Evolutionary conservation across 2,113 vertebrate genomes (phyloP).

Genomic region (Lophotis ruficrista): DNA sequence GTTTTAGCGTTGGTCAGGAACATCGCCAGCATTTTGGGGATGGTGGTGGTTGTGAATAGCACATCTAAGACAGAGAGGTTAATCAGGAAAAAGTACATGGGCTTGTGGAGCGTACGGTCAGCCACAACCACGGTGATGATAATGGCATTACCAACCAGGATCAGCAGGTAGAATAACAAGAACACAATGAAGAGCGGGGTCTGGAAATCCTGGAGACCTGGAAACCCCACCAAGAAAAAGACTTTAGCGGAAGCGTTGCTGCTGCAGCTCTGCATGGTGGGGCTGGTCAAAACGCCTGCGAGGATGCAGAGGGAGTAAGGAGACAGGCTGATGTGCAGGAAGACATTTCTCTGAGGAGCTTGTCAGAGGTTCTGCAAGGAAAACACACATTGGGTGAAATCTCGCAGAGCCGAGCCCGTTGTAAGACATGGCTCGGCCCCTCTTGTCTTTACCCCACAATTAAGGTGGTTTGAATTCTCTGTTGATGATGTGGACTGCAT

Average conservation of each 20-base stretch:
- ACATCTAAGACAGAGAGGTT: slow-evolving; percentile 45
- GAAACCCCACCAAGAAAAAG: slow-evolving; percentile 37
- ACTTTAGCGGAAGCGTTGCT: not conserved
- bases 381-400: not conserved
- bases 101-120: slow-evolving; percentile 22
- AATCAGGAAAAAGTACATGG: slow-evolving; percentile 56
- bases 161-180: slow-evolving; percentile 18
- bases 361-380: not conserved
- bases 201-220: slow-evolving; percentile 9
- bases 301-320: not conserved
- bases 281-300: not conserved
- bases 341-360: not conserved
- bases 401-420: accelerated
- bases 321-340: not conserved
- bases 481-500: too few species aligned
- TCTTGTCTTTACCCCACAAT: not conserved
- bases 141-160: not conserved
- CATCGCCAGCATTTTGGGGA: slow-evolving; percentile 35
- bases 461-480: not conserved
- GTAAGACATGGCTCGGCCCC: not conserved
- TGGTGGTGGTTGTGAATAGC: slow-evolving; percentile 3
- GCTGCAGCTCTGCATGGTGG: not conserved
- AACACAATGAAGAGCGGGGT: slow-evolving; percentile 3
- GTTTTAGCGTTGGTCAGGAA: not conserved
- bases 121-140: slow-evolving; percentile 19